Percentiles rank a stretch among this genome's conserved stretches.
These are phyloP conservation scores for Nothura maculosa DNA, from an alignment of 2,797 vertebrate species.

Conservation along the genomic window DNA sequence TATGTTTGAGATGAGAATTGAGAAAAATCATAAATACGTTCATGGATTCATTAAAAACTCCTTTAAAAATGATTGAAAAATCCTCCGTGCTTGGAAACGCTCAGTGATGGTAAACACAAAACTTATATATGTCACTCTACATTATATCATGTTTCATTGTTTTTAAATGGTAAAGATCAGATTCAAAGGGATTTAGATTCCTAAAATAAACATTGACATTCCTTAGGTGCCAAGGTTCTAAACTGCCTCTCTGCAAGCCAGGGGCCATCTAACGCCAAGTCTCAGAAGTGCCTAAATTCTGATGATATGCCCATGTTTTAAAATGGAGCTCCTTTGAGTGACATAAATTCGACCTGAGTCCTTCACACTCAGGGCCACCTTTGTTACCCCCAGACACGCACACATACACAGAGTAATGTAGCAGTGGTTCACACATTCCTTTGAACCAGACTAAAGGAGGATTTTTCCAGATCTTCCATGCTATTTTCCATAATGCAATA, in stretches of 20 bases:
- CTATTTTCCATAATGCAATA: neutral
- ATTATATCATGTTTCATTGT: neutral
- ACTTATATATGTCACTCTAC: neutral
- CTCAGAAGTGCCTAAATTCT: neutral
- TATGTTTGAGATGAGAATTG: neutral
- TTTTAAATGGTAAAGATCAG: neutral
- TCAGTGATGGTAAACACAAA: neutral
- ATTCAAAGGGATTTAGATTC: no score
- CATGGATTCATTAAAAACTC: neutral
- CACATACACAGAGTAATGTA: neutral
- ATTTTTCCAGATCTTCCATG: neutral
- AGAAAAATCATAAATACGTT: neutral
- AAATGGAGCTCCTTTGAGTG: neutral
- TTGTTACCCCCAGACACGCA: neutral
- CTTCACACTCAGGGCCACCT: neutral
- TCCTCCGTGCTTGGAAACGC: neutral
- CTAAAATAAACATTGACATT: neutral
- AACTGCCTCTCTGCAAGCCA: neutral
- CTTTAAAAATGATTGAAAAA: neutral
- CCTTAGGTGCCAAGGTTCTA: neutral
- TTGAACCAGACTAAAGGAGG: neutral
- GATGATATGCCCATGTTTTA: neutral
- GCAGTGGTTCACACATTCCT: neutral
- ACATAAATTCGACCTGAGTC: neutral
- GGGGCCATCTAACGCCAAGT: no score